These are phyloP conservation scores for Aurelia aurita DNA, from an alignment of 30 jellyfish, hydroid and myxozoan species.

Conservation along the genomic window DNA sequence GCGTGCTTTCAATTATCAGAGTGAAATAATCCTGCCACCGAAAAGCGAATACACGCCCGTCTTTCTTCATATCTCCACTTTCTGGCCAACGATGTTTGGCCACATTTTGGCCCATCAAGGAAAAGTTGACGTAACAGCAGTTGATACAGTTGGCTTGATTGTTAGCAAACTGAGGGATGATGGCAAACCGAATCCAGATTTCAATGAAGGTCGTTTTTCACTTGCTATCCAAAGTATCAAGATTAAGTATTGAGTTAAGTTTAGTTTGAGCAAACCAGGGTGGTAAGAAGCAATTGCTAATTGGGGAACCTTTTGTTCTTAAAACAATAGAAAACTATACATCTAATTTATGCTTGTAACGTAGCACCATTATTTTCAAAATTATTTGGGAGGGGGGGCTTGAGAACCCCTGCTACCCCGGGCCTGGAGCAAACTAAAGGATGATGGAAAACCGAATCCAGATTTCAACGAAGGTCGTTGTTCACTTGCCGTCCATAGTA, in stretches of 20 bases:
- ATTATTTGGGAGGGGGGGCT: too few relatives aligned
- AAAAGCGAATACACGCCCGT: constrained; percentile 55
- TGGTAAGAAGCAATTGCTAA: too few relatives aligned
- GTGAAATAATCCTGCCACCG: constrained; percentile 78
- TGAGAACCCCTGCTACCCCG: too few relatives aligned
- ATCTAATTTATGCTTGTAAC: too few relatives aligned
- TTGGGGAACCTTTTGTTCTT: too few relatives aligned
- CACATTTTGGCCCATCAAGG: constrained; percentile 90
- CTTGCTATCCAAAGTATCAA: constrained; percentile 66
- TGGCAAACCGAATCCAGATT: constrained; percentile 87
- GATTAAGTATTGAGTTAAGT: constrained; percentile 15
- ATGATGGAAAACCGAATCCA: constrained; percentile 80
- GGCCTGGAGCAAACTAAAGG: constrained; percentile 71
- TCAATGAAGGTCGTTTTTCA: constrained; percentile 84
- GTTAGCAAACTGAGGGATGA: constrained; percentile 88
- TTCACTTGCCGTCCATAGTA: too few relatives aligned
- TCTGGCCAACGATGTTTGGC: constrained; percentile 99
- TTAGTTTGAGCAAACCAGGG: too few relatives aligned
- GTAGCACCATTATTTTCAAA: too few relatives aligned
- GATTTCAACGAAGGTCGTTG: constrained; percentile 53
- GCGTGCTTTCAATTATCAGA: constrained; percentile 96
- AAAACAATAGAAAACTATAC: too few relatives aligned
- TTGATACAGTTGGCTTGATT: constrained; percentile 85
- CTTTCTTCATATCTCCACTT: constrained; percentile 75
- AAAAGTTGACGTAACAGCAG: constrained; percentile 68